These are phyloP conservation scores for Apodemus speciosus DNA, from an alignment of 2,113 vertebrate species.

Conservation along the genomic window DNA sequence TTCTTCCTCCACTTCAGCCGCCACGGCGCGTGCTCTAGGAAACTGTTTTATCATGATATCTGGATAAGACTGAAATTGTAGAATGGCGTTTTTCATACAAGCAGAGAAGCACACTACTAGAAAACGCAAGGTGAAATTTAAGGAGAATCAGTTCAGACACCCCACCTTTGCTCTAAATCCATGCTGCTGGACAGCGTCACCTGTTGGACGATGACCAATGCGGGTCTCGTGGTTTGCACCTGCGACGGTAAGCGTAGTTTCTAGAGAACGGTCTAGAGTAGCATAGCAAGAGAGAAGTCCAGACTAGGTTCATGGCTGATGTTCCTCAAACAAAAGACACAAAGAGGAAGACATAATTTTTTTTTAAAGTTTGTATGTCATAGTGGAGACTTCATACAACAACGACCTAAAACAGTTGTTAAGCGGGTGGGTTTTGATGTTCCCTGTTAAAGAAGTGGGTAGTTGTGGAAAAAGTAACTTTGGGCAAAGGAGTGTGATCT, in stretches of 20 bases:
- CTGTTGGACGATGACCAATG: constrained; percentile 6
- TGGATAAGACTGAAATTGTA: neutral
- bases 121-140: constrained; percentile 54
- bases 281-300: neutral
- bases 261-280: neutral
- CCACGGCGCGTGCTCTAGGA: neutral
- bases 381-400: neutral
- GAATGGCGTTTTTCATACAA: neutral
- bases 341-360: neutral
- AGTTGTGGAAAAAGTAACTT: neutral
- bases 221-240: neutral
- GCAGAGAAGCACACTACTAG: neutral
- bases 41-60: neutral
- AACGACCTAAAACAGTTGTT: neutral
- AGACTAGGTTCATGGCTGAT: neutral
- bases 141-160: neutral
- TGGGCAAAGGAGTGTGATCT: neutral
- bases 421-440: neutral
- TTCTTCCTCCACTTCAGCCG: neutral
- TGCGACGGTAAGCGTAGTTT: neutral
- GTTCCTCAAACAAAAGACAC: neutral
- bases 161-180: neutral
- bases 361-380: neutral
- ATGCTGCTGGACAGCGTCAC: constrained; percentile 18
- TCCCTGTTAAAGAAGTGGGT: neutral